Base-by-base conservation (phyloP, 2,113 vertebrate genomes). In the Corynorhinus townsendii region DNA sequence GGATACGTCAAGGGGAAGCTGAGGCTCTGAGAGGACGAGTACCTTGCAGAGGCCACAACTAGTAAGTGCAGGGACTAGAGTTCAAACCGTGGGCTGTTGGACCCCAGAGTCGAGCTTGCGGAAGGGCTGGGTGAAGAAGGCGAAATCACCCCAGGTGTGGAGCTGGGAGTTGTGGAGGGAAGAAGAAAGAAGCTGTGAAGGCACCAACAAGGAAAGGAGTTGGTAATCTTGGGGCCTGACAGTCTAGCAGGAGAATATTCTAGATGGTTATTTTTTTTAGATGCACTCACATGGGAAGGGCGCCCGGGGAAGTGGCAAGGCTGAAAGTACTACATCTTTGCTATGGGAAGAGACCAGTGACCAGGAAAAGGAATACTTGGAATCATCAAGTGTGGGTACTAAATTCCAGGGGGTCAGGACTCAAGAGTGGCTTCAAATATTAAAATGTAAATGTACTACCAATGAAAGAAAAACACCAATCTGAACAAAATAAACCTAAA, bases 381-480 rank as follows among this genome's bases (percentile, higher is more conserved):
- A 66, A 16, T 26, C 14, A 35, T 14, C 30, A 30, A 77, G 12
- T 40, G 19, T 5, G 11, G 11, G 28, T 10, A 86, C 40, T 54
- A 75, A 79, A 47, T 77, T 84, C 47, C 76, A 38, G 73, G 20
- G 72, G n/a, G 28, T 79, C 66, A 68, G 26, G 8, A 49, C 72
- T 49, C 68, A 45, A 62, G 7, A 54, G 5, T 10, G 7, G 38
- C 35, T 71, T 89, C 86, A 86, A 38, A 72, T 56, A 64, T 66
- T 33, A 81, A 89, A 76, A 26, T 77, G n/a, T 93, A 86, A 91
- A 76, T n/a, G 20, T 54, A 47, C 71, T 85, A 14, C 45, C 45
- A 81, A 75, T 73, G 40, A 80, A 90, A 85, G 82, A 33, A 93
- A 93, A 95, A 88, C 35, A 83, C 38, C 43, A 77, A 62, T 28